These are phyloP conservation scores for Pristiophorus japonicus DNA, from an alignment of 2,113 vertebrate species.

Conservation along the genomic window DNA sequence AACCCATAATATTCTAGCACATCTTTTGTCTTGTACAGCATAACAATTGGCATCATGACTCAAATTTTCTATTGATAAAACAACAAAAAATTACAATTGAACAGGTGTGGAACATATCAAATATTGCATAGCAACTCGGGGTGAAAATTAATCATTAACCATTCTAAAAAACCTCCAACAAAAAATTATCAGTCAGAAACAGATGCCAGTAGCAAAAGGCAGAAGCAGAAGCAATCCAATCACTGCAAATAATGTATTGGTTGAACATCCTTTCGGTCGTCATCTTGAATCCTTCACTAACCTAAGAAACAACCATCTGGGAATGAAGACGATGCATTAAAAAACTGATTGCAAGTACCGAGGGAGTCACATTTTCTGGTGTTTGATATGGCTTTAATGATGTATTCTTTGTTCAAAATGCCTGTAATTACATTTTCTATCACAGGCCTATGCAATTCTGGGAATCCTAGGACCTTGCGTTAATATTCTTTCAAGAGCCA, in stretches of 20 bases:
- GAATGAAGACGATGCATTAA: background rate
- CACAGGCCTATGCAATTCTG: background rate
- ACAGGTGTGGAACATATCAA: background rate
- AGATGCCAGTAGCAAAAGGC: background rate
- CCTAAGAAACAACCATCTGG: background rate
- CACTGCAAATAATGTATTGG: background rate
- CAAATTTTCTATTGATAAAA: background rate
- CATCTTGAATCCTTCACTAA: no score
- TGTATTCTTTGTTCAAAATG: no score
- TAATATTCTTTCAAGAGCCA: background rate
- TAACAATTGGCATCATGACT: background rate
- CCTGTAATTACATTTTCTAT: background rate
- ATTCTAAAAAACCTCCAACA: background rate
- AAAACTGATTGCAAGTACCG: background rate
- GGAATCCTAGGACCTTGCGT: background rate
- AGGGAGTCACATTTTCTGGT: background rate
- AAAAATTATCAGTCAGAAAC: no score
- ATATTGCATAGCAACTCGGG: background rate
- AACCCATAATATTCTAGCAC: background rate
- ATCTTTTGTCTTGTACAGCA: background rate
- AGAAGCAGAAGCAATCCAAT: background rate
- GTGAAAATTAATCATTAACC: background rate
- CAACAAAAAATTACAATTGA: background rate
- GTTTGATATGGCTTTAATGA: no score
- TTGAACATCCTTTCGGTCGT: background rate